Conservation (phyloP, 1,140 invertebrate genomes). For the Lordiphosa stackelbergi region DNA sequence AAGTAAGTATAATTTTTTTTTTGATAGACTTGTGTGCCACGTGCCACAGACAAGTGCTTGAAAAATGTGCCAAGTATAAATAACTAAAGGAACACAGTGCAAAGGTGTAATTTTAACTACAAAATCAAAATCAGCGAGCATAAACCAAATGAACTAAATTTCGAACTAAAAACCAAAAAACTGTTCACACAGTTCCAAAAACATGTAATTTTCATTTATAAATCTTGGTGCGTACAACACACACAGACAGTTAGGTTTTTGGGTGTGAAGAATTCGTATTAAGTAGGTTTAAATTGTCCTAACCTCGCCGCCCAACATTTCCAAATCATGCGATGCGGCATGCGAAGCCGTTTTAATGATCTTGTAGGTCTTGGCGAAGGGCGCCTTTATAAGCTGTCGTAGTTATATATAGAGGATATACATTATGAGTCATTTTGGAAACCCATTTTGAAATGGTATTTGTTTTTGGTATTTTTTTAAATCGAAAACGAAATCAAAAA, state of each 20-base stretch:
- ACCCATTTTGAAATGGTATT: conserved; percentile 18
- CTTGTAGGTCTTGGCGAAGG: conserved; percentile 95
- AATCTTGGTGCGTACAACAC: conserved; percentile 50
- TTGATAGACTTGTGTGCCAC: conserved; percentile 18
- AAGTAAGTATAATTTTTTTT: conserved; percentile 6
- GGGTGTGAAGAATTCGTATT: conserved; percentile 61
- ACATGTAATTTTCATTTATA: conserved; percentile 17
- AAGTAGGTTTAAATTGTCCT: conserved; percentile 59
- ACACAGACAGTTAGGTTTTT: conserved; percentile 42
- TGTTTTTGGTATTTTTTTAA: conserved; percentile 10
- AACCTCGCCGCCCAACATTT: conserved; percentile 79
- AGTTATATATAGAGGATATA: conserved; percentile 38
- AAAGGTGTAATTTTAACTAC: conserved; percentile 40
- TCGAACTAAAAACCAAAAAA: conserved; percentile 24
- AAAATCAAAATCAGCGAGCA: conserved; percentile 53
- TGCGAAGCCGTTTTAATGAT: conserved; percentile 88
- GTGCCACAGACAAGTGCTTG: conserved; percentile 33
- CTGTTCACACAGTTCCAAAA: conserved; percentile 60
- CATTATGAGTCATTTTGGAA: conserved; percentile 25
- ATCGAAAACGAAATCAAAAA: conserved; percentile 50
- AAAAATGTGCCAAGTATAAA: conserved; percentile 31
- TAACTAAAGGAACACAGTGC: conserved; percentile 40
- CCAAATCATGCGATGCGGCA: conserved; percentile 89
- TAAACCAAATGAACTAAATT: conserved; percentile 28
- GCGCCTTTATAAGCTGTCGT: conserved; percentile 93